These are phyloP conservation scores for Melanostigma gelatinosum DNA, from an alignment of 2,113 vertebrate species.

Conservation along the genomic window DNA sequence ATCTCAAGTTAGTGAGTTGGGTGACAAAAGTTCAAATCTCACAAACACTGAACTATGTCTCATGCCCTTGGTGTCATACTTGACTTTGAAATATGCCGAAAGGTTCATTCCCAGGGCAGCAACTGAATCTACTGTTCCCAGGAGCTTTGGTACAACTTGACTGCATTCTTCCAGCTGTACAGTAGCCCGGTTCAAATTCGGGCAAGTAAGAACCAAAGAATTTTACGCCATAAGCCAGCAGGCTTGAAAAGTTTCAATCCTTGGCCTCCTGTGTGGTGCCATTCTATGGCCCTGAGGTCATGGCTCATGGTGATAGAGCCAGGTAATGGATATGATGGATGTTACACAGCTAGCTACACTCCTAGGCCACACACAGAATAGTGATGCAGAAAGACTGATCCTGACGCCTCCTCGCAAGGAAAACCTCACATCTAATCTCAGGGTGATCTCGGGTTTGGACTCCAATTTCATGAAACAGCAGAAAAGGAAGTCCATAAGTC, in stretches of 20 bases:
- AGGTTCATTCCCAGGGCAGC: conserved; percentile 39
- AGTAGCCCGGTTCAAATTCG: conserved; percentile 4
- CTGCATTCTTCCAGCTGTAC: conserved; percentile 2
- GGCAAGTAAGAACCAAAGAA: conserved; percentile 17
- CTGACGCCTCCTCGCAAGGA: conserved; percentile 20
- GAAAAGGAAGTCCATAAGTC: not conserved
- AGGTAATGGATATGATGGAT: conserved; percentile 67
- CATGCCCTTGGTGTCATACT: not conserved
- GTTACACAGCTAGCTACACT: conserved; percentile 52
- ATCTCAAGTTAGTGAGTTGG: not conserved
- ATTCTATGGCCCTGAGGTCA: conserved; percentile 40
- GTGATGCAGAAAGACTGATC: conserved; percentile 35
- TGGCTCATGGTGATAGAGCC: conserved; percentile 47
- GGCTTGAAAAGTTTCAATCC: conserved; percentile 40
- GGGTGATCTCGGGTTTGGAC: not conserved
- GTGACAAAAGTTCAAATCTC: conserved; percentile 15
- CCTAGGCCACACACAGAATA: conserved; percentile 45
- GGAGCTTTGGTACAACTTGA: not conserved
- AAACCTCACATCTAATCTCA: conserved; percentile 28
- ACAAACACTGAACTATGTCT: conserved; percentile 9
- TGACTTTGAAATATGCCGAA: conserved; percentile 15
- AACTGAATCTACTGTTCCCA: conserved; percentile 18
- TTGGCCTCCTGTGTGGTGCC: conserved; percentile 40
- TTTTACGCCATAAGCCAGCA: not conserved
- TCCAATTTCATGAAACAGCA: not conserved